Base-by-base conservation (phyloP, 2,797 vertebrate species). In the Phrynocephalus guinanensis region DNA sequence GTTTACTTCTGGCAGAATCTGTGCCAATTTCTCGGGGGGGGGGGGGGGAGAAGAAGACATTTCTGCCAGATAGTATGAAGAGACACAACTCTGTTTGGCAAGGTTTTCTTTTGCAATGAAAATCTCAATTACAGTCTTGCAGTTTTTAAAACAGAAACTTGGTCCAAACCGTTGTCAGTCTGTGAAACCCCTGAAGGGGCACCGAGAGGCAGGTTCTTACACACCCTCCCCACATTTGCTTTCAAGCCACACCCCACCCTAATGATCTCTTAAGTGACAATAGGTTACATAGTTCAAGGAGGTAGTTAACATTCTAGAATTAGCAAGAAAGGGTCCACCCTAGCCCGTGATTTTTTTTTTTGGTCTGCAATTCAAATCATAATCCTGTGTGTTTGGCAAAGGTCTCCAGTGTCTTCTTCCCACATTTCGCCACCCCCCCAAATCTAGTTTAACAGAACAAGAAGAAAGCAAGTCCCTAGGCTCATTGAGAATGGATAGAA, bases 21-120 rank as follows among this genome's bases (percentile, higher is more conserved):
- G 85, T 92, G 91, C 89, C 91, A 92, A 84, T 89, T 88, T 91
- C 91, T 95, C 90, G 56, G 79, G 38, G 38, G 38, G 38, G 38
- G 38, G 38, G 38, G 38, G 52, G 18, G 16, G 13, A 76, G 48
- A 73, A 92, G 91, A 91, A 81, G 83, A 84, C 90, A 83, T 48
- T 0, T 75, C 77, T 70, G 60, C n/a, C 75, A 56, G 66, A 80
- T 75, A 93, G 86, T 86, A 66, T 22, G 88, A 79, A 30, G 48
- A 56, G 48, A 20, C 24, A 44, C 38, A 44, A 44, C 38, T 44
- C 38, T 15, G 82, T 82, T 86, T 52, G 0, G 0, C 83, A 88
- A 79, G 86, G 87, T 70, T 76, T 90, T 92, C 60, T 4, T 10
- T 77, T 33, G 44, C 6, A 48, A 26, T 72, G 70, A 81, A 68